Conservation (phyloP, 2,797 vertebrate species). For the Sandelia bainsii region DNA sequence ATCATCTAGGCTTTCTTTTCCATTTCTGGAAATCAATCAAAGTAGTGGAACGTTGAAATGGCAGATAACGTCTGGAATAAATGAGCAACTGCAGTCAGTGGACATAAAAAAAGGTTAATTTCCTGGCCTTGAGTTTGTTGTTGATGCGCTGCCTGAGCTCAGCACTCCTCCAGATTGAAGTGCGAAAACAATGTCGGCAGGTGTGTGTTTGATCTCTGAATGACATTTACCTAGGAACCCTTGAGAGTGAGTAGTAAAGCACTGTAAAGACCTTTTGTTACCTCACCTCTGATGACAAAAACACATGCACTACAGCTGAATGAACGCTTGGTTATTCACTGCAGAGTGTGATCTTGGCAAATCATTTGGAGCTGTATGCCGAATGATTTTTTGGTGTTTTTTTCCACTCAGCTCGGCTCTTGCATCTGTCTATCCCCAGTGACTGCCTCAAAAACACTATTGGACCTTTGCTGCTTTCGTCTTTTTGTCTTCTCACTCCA, state of each 20-base stretch:
- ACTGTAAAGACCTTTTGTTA: conserved; percentile 69
- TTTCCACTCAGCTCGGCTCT: background rate
- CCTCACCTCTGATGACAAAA: conserved; percentile 52
- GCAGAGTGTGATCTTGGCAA: conserved; percentile 26
- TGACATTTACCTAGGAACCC: conserved; percentile 72
- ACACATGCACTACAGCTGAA: conserved; percentile 38
- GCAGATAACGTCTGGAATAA: conserved; percentile 59
- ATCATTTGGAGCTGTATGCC: conserved; percentile 12
- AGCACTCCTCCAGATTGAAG: conserved; percentile 59
- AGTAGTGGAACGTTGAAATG: conserved; percentile 50
- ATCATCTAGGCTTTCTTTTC: conserved; percentile 38
- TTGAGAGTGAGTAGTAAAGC: conserved; percentile 66
- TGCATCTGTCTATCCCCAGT: conserved; percentile 39
- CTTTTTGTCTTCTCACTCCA: conserved; percentile 39
- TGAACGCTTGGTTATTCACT: conserved; percentile 29
- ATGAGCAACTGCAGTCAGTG: conserved; percentile 50
- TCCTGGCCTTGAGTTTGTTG: conserved; percentile 71
- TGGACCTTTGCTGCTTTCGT: conserved; percentile 27
- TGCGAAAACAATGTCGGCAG: conserved; percentile 73
- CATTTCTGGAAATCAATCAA: conserved; percentile 62
- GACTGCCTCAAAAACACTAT: conserved; percentile 15
- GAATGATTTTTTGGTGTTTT: conserved; percentile 32
- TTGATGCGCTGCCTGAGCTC: conserved; percentile 58
- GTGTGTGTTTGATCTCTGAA: conserved; percentile 71
- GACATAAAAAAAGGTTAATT: conserved; percentile 70